phyloP scores from a whole-genome alignment of 2,888 invertebrate genomes.

The Drosophila glabriapex region DNA sequence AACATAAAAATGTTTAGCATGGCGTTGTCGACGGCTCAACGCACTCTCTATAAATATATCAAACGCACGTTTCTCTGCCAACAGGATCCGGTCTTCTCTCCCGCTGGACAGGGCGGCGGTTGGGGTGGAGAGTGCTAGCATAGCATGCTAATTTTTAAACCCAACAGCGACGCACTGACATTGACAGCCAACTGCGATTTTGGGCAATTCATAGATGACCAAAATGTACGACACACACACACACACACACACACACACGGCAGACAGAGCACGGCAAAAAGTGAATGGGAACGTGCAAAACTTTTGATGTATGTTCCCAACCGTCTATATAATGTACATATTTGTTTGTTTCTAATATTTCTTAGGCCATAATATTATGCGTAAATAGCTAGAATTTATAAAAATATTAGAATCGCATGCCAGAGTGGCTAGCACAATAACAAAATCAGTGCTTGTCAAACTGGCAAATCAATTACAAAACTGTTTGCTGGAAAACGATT shows the following conservation, averaged over 20 bases:
- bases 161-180: constrained; percentile 57
- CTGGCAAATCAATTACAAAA: constrained; percentile 10
- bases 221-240: constrained; percentile 18
- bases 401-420: neutral
- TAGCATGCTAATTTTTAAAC: constrained; percentile 70
- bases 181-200: constrained; percentile 59
- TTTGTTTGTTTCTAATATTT: neutral
- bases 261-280: constrained; percentile 22
- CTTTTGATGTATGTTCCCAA: neutral
- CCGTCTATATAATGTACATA: neutral
- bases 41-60: constrained; percentile 72
- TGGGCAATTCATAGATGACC: constrained; percentile 46
- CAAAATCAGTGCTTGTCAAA: constrained; percentile 26
- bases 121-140: neutral
- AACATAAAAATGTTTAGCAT: constrained; percentile 55
- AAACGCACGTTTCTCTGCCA: constrained; percentile 62
- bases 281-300: constrained; percentile 21
- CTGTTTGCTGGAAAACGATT: constrained; percentile 22
- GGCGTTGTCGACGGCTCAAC: constrained; percentile 27
- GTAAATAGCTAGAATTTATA: neutral
- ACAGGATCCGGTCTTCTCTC: constrained; percentile 62
- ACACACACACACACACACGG: constrained; percentile 17
- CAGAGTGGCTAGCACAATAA: neutral
- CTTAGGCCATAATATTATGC: neutral
- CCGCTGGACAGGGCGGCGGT: neutral